These are phyloP conservation scores for Kryptopterus vitreolus DNA, from an alignment of 2,797 vertebrate species.

Conservation along the genomic window DNA sequence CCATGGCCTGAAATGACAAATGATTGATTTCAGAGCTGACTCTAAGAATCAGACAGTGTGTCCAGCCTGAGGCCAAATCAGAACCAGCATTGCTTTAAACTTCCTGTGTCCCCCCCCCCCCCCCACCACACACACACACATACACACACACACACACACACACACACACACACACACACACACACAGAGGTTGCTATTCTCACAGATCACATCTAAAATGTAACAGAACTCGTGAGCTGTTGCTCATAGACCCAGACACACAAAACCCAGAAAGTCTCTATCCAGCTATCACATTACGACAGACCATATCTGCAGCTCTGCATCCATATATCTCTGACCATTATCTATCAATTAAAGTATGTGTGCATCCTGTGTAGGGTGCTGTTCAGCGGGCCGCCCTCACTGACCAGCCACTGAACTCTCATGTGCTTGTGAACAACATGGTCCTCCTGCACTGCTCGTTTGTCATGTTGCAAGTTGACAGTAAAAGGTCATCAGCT, in stretches of 20 bases:
- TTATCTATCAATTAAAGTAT: slow-evolving; percentile 84
- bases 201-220: slow-evolving; percentile 32
- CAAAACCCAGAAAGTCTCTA: slow-evolving; percentile 60
- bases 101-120: slow-evolving; percentile 24
- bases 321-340: slow-evolving; percentile 71
- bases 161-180: slow-evolving; percentile 26
- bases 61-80: slow-evolving; percentile 54
- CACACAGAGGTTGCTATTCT: slow-evolving; percentile 20
- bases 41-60: slow-evolving; percentile 60
- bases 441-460: slow-evolving; percentile 77
- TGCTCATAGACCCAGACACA: slow-evolving; percentile 39
- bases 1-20: slow-evolving; percentile 49
- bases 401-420: slow-evolving; percentile 83
- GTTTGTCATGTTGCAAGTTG: slow-evolving; percentile 83
- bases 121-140: slow-evolving; percentile 4
- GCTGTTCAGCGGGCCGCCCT: slow-evolving; percentile 60
- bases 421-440: slow-evolving; percentile 79
- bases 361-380: slow-evolving; percentile 71
- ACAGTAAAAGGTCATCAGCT: slow-evolving; percentile 85
- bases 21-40: slow-evolving; percentile 62
- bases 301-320: slow-evolving; percentile 59
- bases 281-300: slow-evolving; percentile 65
- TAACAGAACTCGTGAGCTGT: slow-evolving; percentile 41
- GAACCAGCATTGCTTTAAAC: slow-evolving; percentile 45
- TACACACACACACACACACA: slow-evolving; percentile 14